A percentile compares a stretch with the other conserved stretches of the same genome.
phyloP scores from a whole-genome alignment of 2,888 invertebrate species.

The Chalcosyrphus nemorum region DNA sequence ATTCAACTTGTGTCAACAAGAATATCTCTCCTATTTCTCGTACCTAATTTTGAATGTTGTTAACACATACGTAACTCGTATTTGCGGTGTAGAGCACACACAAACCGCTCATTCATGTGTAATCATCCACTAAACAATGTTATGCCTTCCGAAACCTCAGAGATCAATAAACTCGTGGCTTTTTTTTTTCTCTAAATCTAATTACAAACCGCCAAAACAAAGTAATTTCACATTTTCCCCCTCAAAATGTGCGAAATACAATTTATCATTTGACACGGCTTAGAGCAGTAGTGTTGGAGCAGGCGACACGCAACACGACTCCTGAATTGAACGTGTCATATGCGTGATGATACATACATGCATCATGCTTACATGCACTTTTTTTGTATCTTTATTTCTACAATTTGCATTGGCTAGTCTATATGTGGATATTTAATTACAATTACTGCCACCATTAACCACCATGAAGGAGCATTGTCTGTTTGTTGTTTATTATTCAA shows the following conservation, averaged over 20 bases:
- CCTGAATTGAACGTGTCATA: conserved; percentile 41
- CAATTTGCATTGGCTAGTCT: background rate
- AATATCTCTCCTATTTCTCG: background rate
- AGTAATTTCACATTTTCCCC: conserved; percentile 6
- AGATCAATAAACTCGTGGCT: conserved; percentile 26
- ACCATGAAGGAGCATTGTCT: conserved; percentile 55
- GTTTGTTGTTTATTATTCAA: conserved; percentile 39
- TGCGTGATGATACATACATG: conserved; percentile 1
- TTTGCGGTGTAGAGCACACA: background rate
- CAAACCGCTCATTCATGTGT: background rate
- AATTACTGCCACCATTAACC: conserved; percentile 70
- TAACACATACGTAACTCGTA: background rate
- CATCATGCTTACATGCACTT: conserved; percentile 25
- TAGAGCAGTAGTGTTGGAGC: background rate
- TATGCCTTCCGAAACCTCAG: background rate
- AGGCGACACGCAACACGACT: conserved; percentile 48
- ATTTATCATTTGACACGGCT: conserved; percentile 38
- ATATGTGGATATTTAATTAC: conserved; percentile 59
- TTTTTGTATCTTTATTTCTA: too few relatives aligned
- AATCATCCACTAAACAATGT: background rate
- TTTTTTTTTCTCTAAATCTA: background rate
- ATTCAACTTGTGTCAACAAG: too few relatives aligned
- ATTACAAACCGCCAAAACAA: conserved; percentile 36
- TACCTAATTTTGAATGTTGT: background rate
- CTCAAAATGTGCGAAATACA: conserved; percentile 8